Evolutionary conservation across 1,140 invertebrate genomes (phyloP).

Genomic region (Melipona quadrifasciata): DNA sequence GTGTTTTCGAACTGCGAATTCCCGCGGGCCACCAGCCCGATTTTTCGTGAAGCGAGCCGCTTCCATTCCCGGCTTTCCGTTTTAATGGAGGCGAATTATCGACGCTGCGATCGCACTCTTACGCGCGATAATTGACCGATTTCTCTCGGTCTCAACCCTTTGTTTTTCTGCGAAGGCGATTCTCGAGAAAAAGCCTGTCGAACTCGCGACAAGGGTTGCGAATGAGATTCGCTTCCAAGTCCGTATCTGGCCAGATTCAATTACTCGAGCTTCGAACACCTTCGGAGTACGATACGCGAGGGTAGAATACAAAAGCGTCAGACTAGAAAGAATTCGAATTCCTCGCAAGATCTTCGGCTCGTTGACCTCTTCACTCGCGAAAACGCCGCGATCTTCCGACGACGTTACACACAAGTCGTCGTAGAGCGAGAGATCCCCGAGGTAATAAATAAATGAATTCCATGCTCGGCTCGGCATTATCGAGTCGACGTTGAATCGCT

Average conservation of each 20-base stretch:
- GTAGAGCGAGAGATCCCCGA: not conserved
- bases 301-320: no score
- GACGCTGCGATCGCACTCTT: not conserved
- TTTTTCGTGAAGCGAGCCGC: not conserved
- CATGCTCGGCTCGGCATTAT: not conserved
- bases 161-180: constrained; percentile 1
- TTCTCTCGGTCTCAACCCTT: constrained; percentile 42
- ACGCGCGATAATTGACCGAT: constrained; percentile 47
- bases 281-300: no score
- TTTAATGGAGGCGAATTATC: constrained; percentile 48
- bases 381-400: not conserved
- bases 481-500: not conserved
- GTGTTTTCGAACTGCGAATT: constrained; percentile 29
- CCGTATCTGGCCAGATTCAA: no score
- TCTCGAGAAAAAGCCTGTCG: not conserved
- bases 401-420: not conserved
- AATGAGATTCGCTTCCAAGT: not conserved
- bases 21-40: not conserved
- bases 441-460: constrained; percentile 5
- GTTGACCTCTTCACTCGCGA: no score
- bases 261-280: no score
- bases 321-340: no score
- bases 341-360: no score
- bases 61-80: constrained; percentile 6
- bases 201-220: not conserved